Evolutionary conservation across 2,888 invertebrate species (phyloP), one percentile per base, ranked within the genome.

Genomic region (Drosophila phalerata): DNA sequence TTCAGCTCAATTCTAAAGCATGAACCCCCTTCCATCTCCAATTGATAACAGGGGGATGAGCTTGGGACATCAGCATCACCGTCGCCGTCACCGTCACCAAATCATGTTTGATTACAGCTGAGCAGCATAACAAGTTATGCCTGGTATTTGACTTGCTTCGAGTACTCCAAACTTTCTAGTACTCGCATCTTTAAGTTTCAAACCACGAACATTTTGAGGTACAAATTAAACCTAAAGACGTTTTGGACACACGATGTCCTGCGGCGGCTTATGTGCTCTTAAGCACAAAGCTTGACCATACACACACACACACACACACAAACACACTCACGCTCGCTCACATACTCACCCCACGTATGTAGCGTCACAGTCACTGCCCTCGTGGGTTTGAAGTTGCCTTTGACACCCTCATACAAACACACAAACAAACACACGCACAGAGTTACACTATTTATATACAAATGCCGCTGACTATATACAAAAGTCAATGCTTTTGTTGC

Each of bases 41-140:
- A 66, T 64, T 67, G 81, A 77, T 73, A 65, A 61, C 49, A 28
- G 9, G 56, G 22, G 56, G 43, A 30, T 25, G 37, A 32, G 30
- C 22, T 15, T 32, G 47, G 13, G 38, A 6, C 30, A n/a, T 25
- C 22, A 42, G 17, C 22, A n/a, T 19, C 30, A 45, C 22, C 57
- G 58, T 56, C 58, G 22, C 22, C 22, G 3, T 22, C n/a, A 42
- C 65, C 53, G 58, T 48, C 73, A 70, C 65, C 67, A 79, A 89
- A 87, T 85, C 89, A 87, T 76, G 85, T 85, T 85, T 85, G 85
- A 85, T 89, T 85, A 85, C 75, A 89, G 79, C 74, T 85, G 89
- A 87, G 75, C 70, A 77, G 89, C 79, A 85, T 81, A 73, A 73
- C 82, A 85, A 87, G 79, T 87, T 81, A 68, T 64, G 67, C 72